Conservation (phyloP, 2,888 invertebrate species). For the Epirrhoe tristata region DNA sequence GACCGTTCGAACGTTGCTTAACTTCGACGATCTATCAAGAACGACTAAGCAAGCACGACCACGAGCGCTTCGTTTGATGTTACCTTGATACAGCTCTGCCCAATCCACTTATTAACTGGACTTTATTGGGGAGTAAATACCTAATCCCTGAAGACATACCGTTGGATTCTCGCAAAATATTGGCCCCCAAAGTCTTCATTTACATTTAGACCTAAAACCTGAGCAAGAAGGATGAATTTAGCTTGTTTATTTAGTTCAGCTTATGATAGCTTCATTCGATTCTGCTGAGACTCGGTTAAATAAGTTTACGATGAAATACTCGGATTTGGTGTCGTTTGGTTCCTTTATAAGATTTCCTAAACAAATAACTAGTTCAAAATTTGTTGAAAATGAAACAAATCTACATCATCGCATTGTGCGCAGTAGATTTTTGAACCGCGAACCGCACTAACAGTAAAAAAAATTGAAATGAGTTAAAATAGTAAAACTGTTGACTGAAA, state of each 20-base stretch:
- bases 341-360: neutral
- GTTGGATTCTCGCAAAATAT: conserved; percentile 28
- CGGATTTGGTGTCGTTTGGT: neutral
- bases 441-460: too few species aligned
- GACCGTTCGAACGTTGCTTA: too few species aligned
- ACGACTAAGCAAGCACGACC: too few species aligned
- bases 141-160: conserved; percentile 43
- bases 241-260: neutral
- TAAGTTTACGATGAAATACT: neutral
- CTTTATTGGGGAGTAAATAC: conserved; percentile 47
- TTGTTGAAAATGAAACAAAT: too few species aligned
- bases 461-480: neutral
- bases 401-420: too few species aligned
- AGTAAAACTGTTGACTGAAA: neutral
- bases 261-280: neutral
- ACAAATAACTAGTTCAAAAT: too few species aligned
- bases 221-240: neutral
- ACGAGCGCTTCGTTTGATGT: too few species aligned
- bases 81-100: conserved; percentile 6
- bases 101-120: conserved; percentile 8
- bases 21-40: too few species aligned
- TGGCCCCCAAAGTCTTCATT: conserved; percentile 12
- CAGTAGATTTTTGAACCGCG: too few species aligned
- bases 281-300: neutral
- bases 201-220: conserved; percentile 1